Evolutionary conservation across 37 sponge, comb jelly and placozoan genomes (phyloP).

Genomic region (Mnemiopsis leidyi): DNA sequence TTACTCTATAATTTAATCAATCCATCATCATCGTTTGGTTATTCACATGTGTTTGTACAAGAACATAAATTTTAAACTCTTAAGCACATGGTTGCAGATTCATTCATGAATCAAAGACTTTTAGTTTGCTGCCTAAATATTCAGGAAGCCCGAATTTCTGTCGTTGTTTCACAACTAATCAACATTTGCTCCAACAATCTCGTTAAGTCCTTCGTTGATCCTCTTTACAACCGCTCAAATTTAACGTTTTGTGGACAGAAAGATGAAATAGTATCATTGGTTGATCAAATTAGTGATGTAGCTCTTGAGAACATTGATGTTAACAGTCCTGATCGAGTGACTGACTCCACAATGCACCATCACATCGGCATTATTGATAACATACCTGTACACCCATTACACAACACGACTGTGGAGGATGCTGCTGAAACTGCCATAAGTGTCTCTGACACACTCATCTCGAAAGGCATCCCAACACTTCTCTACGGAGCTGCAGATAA

Average conservation of each 20-base stretch:
- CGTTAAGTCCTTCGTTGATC: conserved; percentile 27
- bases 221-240: conserved; percentile 41
- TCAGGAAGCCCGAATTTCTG: conserved; percentile 7
- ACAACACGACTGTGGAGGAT: neutral
- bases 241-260: neutral
- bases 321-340: conserved; percentile 1
- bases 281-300: neutral
- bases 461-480: conserved; percentile 4
- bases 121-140: conserved; percentile 52
- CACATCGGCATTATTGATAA: conserved; percentile 43
- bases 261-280: neutral
- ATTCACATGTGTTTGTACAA: too few relatives aligned
- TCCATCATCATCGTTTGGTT: too few relatives aligned
- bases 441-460: neutral
- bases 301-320: neutral
- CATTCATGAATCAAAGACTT: neutral
- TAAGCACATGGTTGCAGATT: too few relatives aligned
- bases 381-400: conserved; percentile 39
- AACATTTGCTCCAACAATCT: neutral
- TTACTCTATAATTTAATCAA: too few relatives aligned
- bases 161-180: neutral
- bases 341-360: conserved; percentile 4
- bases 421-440: neutral
- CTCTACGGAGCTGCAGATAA: conserved; percentile 51
- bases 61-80: too few relatives aligned